Conservation (phyloP, 2,797 vertebrate genomes). For the Anabacerthia variegaticeps region DNA sequence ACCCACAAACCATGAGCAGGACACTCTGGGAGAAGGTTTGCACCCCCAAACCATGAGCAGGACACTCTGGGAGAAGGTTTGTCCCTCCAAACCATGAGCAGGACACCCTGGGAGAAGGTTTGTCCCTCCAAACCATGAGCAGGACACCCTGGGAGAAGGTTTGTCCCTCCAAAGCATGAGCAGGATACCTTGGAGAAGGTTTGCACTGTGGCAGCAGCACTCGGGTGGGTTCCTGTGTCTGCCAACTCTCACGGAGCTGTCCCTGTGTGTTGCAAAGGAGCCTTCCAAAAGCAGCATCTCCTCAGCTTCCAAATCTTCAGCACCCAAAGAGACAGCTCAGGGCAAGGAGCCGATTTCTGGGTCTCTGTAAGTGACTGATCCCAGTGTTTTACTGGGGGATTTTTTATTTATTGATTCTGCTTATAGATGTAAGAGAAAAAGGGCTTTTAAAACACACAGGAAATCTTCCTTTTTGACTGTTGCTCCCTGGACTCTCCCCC, state of each 20-base stretch:
- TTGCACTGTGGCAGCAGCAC: background rate
- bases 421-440: background rate
- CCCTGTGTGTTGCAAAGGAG: rapidly evolving
- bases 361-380: background rate
- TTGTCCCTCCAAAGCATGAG: too few relatives aligned
- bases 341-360: rapidly evolving
- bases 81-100: too few relatives aligned
- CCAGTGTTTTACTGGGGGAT: background rate
- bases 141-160: too few relatives aligned
- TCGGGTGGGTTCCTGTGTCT: rapidly evolving
- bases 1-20: too few relatives aligned
- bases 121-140: too few relatives aligned
- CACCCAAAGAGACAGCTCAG: rapidly evolving
- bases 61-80: too few relatives aligned
- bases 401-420: background rate
- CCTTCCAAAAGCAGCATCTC: background rate
- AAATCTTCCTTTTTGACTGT: background rate
- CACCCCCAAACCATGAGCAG: too few relatives aligned
- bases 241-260: rapidly evolving
- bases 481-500: background rate
- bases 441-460: background rate
- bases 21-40: too few relatives aligned
- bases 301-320: background rate
- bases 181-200: too few relatives aligned
- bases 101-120: too few relatives aligned